These are phyloP conservation scores for Stomatorhinus ivindoensis DNA, from an alignment of 2,113 vertebrate genomes.

Conservation along the genomic window DNA sequence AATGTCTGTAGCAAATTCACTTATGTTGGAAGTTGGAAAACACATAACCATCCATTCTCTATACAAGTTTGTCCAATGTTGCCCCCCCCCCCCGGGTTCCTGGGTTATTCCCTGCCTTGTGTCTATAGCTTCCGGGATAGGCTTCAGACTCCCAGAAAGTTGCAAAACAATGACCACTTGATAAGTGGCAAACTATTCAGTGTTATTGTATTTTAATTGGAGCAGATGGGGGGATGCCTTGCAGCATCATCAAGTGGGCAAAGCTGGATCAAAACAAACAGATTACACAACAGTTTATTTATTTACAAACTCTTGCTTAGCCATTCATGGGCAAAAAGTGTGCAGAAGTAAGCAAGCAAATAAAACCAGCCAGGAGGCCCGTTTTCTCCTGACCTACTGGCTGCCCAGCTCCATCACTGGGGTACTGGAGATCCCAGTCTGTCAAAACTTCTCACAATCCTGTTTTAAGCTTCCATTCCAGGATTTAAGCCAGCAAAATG, in stretches of 20 bases:
- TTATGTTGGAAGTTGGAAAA: background rate
- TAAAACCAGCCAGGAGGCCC: background rate
- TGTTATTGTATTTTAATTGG: background rate
- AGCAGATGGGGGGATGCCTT: background rate
- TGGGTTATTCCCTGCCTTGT: background rate
- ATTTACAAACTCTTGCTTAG: background rate
- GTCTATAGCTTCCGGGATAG: background rate
- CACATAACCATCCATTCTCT: background rate
- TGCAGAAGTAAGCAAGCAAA: background rate
- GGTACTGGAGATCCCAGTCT: background rate
- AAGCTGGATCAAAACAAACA: background rate
- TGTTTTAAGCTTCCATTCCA: background rate
- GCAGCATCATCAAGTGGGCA: background rate
- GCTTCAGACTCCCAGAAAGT: background rate
- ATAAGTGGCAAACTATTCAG: background rate
- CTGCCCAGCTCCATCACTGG: background rate
- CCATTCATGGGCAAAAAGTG: background rate
- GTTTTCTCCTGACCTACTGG: background rate
- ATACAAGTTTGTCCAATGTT: background rate
- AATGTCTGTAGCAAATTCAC: background rate
- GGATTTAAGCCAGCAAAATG: background rate
- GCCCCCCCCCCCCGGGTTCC: no score
- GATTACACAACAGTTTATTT: background rate
- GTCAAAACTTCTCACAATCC: background rate
- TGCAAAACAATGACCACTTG: background rate